Conservation (phyloP, 2,888 invertebrate genomes). For the Dicroscelio sp. region DNA sequence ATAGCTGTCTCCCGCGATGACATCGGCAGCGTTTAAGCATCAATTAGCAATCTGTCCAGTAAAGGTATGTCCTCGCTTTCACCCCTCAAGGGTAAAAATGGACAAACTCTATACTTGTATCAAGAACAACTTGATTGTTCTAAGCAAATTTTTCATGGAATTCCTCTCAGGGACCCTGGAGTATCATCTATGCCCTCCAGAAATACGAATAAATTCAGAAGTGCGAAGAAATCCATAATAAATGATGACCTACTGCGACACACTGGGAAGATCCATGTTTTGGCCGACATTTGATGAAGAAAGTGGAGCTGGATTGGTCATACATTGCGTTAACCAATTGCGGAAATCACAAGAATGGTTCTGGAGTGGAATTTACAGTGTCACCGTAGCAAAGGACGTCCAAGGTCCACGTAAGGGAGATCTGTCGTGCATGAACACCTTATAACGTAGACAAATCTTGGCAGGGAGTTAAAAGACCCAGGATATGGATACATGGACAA, state of each 20-base stretch:
- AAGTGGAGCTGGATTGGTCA: constrained; percentile 33
- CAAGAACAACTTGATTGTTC: too few species aligned
- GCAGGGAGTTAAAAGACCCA: background rate
- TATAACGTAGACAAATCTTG: background rate
- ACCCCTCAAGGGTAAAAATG: too few species aligned
- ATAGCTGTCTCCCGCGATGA: too few species aligned
- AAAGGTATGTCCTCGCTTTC: too few species aligned
- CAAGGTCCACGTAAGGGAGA: constrained; percentile 13
- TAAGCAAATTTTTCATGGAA: too few species aligned
- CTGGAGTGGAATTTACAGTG: constrained; percentile 1
- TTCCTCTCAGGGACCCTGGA: too few species aligned
- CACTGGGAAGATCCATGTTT: background rate
- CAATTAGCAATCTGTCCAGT: too few species aligned
- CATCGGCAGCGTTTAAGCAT: too few species aligned
- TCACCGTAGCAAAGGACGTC: background rate
- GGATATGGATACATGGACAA: background rate
- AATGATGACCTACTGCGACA: background rate
- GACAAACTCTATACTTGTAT: too few species aligned
- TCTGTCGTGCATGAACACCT: constrained; percentile 7
- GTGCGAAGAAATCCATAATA: too few species aligned
- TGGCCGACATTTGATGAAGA: background rate
- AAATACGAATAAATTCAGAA: too few species aligned
- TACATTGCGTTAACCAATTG: constrained; percentile 9
- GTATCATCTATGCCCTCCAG: too few species aligned
- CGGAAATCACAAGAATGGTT: constrained; percentile 19